These are phyloP conservation scores for Pararge aegeria DNA, from an alignment of 1,140 invertebrate species.

Conservation along the genomic window DNA sequence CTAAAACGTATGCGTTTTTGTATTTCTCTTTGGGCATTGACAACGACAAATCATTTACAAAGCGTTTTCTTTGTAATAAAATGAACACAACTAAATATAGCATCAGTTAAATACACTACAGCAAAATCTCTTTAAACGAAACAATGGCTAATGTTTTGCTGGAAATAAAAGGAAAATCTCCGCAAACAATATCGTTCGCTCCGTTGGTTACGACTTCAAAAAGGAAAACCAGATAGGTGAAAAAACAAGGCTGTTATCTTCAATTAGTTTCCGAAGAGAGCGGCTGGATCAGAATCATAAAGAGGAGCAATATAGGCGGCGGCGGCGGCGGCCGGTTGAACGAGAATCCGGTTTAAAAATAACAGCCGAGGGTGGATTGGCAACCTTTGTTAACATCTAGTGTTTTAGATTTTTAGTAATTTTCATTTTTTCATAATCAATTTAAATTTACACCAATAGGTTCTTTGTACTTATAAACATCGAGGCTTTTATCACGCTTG, in stretches of 20 bases:
- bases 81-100: neutral
- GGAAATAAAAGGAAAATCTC: conserved; percentile 18
- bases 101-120: neutral
- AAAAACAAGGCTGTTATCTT: conserved; percentile 61
- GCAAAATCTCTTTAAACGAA: neutral
- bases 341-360: conserved; percentile 59
- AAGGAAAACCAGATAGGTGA: conserved; percentile 38
- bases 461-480: too few relatives aligned
- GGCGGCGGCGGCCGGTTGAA: conserved; percentile 35
- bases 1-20: too few relatives aligned
- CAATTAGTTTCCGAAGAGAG: conserved; percentile 65
- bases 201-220: conserved; percentile 34
- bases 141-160: neutral
- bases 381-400: neutral
- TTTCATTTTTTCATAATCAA: too few relatives aligned
- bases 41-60: too few relatives aligned
- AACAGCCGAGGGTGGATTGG: conserved; percentile 20
- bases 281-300: conserved; percentile 53
- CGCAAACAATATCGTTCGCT: conserved; percentile 49
- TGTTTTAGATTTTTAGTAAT: neutral
- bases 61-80: neutral
- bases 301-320: conserved; percentile 48
- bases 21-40: too few relatives aligned
- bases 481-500: too few relatives aligned
- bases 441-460: too few relatives aligned